phyloP scores from a whole-genome alignment of 2,888 invertebrate genomes.

The Kuschelorhynchus macadamiae region DNA sequence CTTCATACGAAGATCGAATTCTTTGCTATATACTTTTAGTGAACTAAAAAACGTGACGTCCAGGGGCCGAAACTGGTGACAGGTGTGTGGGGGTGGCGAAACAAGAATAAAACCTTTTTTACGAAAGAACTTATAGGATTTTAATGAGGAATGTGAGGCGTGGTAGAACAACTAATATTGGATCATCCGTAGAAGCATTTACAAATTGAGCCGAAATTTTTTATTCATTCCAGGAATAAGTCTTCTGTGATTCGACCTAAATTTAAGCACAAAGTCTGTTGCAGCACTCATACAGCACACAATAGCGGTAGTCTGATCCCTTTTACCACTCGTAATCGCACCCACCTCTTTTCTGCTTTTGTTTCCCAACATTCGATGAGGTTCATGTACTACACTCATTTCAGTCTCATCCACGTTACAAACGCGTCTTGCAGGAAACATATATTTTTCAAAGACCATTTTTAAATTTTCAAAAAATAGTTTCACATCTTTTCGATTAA shows the following conservation, averaged over 20 bases:
- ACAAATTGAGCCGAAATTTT: not conserved
- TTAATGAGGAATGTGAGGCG: not conserved
- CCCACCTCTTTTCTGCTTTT: conserved; percentile 42
- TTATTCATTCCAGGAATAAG: conserved; percentile 1
- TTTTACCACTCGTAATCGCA: conserved; percentile 40
- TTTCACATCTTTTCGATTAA: conserved; percentile 2
- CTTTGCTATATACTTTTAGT: too few relatives aligned
- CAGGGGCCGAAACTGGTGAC: not conserved
- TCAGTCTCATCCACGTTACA: conserved; percentile 68
- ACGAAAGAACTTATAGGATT: not conserved
- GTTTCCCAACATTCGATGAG: conserved; percentile 42
- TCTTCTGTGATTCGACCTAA: not conserved
- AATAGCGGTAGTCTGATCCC: conserved; percentile 43
- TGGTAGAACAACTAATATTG: not conserved
- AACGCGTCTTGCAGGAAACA: conserved; percentile 43
- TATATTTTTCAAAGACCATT: conserved; percentile 5
- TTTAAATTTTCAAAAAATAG: conserved; percentile 18
- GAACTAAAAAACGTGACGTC: too few relatives aligned
- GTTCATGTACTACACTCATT: conserved; percentile 64
- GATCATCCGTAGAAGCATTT: not conserved
- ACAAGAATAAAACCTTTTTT: not conserved
- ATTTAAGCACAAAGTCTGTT: too few relatives aligned
- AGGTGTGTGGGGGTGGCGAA: not conserved
- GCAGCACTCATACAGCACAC: conserved; percentile 43
- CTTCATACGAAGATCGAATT: too few relatives aligned